phyloP scores from a whole-genome alignment of 2,113 vertebrate species.

The Ibidorhyncha struthersii region DNA sequence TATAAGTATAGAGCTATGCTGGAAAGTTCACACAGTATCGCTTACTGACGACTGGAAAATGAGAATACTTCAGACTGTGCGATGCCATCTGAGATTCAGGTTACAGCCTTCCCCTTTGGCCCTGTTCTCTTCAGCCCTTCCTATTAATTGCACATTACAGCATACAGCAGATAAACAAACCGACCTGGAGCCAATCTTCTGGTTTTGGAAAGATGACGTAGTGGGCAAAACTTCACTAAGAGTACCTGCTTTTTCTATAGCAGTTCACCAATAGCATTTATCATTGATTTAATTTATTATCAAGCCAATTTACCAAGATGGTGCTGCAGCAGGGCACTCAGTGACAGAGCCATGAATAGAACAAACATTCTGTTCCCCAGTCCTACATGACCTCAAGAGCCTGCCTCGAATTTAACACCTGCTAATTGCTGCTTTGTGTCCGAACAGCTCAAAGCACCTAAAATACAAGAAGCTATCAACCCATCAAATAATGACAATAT shows the following conservation, averaged over 20 bases:
- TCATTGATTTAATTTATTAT: not conserved
- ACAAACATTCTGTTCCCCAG: not conserved
- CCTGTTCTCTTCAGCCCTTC: not conserved
- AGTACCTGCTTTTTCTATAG: not conserved
- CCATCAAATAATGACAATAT: not conserved
- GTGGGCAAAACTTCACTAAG: not conserved
- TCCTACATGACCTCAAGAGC: not conserved
- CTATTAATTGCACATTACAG: not conserved
- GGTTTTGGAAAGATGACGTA: not conserved
- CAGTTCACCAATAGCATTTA: not conserved
- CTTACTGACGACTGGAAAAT: slow-evolving; percentile 16
- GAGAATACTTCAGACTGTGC: not conserved
- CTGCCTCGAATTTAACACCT: not conserved
- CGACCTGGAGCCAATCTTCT: not conserved
- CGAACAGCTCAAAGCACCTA: not conserved
- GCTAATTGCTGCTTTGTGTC: not conserved
- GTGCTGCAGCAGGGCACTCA: not conserved
- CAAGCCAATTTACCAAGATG: not conserved
- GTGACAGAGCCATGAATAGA: not conserved
- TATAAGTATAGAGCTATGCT: not conserved
- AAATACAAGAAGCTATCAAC: not conserved
- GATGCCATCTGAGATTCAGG: not conserved
- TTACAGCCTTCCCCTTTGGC: not conserved
- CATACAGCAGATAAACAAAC: not conserved
- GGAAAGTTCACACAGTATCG: slow-evolving; percentile 23